Base-by-base conservation (phyloP, 1,140 invertebrate species). In the Temnothorax longispinosus region DNA sequence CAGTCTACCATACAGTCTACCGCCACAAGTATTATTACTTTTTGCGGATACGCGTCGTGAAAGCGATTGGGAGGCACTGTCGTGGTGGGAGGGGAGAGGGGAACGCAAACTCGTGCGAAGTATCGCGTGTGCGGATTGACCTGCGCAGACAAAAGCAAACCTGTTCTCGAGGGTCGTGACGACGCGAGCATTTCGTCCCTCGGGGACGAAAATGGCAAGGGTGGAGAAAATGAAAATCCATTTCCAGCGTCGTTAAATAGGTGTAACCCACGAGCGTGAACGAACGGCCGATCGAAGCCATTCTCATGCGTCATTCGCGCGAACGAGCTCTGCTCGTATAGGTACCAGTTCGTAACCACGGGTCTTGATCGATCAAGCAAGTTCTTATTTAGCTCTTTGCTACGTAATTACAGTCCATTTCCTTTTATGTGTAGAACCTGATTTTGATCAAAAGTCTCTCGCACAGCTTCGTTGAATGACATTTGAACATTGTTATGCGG, bases 191-290 rank as follows among this genome's bases (percentile, higher is more conserved):
- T 27, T 27, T 27, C 27, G 47, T 21, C 21, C 58, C 60, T 82
- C 13, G 6, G 38, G 54, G n/a, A 76, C 41, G 41, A 60, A 84
- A 76, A 32, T 62, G 21, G 58, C n/a, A 27, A 85, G 18, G n/a
- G 11, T 58, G 8, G 60, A n/a, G 50, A 27, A 47, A 7, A 88
- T 67, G 11, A 82, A 82, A 87, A 85, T 56, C 62, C 7, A 64
- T 62, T 77, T 76, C 44, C n/a, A 27, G 18, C 18, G 18, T 60
- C 21, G 50, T 81, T 52, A 54, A 64, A 81, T 54, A 47, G 0
- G 18, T 85, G 10, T 15, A 54, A 75, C 54, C 18, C 56, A 13
- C 41, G 21, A 6, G 3, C 52, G 38, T 4, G 8, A 77, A 56
- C 10, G 0, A 6, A 27, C 21, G 0, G 54, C 44, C 2, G 1